These are phyloP conservation scores for Perca fluviatilis DNA, from an alignment of 2,113 vertebrate species.

Conservation along the genomic window DNA sequence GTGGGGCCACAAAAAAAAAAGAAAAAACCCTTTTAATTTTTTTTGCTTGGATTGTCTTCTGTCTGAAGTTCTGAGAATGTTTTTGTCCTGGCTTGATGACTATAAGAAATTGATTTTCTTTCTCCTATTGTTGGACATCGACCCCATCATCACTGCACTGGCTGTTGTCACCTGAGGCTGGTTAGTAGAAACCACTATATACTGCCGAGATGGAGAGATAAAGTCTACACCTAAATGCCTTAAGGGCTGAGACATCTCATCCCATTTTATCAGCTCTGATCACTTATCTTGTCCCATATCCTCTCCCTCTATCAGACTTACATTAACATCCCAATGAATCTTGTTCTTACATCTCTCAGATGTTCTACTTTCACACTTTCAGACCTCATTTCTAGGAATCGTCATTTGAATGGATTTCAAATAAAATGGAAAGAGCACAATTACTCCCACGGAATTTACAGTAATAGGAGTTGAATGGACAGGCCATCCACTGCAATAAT, in stretches of 20 bases:
- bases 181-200: slow-evolving; percentile 47
- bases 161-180: slow-evolving; percentile 59
- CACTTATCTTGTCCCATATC: slow-evolving; percentile 64
- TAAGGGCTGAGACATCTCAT: slow-evolving; percentile 62
- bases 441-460: slow-evolving; percentile 24
- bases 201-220: slow-evolving; percentile 51
- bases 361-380: slow-evolving; percentile 46
- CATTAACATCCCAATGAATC: slow-evolving; percentile 59
- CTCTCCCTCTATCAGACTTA: slow-evolving; percentile 32
- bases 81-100: slow-evolving; percentile 9
- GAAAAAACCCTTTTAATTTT: no score
- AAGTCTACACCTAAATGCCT: slow-evolving; percentile 63
- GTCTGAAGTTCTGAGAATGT: slow-evolving; percentile 12
- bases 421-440: slow-evolving; percentile 48
- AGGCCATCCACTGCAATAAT: slow-evolving; percentile 3
- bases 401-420: slow-evolving; percentile 45
- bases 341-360: slow-evolving; percentile 48
- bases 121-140: slow-evolving; percentile 4
- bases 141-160: slow-evolving; percentile 35
- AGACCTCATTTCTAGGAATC: slow-evolving; percentile 51
- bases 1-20: no score
- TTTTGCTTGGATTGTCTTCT: not conserved
- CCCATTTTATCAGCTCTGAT: slow-evolving; percentile 73
- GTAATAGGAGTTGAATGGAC: slow-evolving; percentile 30
- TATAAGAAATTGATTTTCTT: slow-evolving; percentile 29